Conservation (phyloP, 2,113 vertebrate genomes). For the Hippocampus mohnikei region DNA sequence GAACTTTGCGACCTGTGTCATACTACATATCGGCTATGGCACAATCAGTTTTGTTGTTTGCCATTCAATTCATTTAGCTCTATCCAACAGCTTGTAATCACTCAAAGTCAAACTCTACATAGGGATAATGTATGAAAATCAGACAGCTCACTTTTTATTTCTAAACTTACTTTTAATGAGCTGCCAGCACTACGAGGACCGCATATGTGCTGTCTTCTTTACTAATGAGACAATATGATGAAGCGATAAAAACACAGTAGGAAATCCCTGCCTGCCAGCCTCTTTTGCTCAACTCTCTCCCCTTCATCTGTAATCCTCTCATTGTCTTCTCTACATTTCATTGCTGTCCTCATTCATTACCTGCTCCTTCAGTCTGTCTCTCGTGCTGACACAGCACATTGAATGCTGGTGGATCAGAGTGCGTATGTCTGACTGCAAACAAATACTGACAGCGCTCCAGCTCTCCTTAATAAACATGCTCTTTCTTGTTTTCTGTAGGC, state of each 20-base stretch:
- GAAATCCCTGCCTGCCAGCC: slow-evolving; percentile 22
- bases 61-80: not conserved
- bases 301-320: slow-evolving; percentile 32
- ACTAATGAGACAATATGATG: slow-evolving; percentile 32
- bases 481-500: slow-evolving; percentile 4
- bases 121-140: not conserved
- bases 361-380: slow-evolving; percentile 15
- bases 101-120: not conserved
- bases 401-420: slow-evolving; percentile 29
- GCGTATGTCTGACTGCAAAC: slow-evolving; percentile 5
- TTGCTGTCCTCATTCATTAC: slow-evolving; percentile 36
- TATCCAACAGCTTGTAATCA: not conserved
- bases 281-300: slow-evolving; percentile 13
- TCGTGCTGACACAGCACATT: slow-evolving; percentile 41
- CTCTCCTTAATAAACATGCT: slow-evolving; percentile 44
- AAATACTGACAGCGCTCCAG: slow-evolving; percentile 23
- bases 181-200: slow-evolving; percentile 9
- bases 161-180: slow-evolving; percentile 11
- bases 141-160: not conserved
- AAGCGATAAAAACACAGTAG: slow-evolving; percentile 17
- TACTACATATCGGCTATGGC: not conserved
- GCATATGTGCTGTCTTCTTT: slow-evolving; percentile 18
- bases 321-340: slow-evolving; percentile 19
- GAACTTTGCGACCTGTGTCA: not conserved
- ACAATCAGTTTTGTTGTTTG: not conserved